These are phyloP conservation scores for Pollenia angustigena DNA, from an alignment of 2,888 invertebrate species.

Conservation along the genomic window DNA sequence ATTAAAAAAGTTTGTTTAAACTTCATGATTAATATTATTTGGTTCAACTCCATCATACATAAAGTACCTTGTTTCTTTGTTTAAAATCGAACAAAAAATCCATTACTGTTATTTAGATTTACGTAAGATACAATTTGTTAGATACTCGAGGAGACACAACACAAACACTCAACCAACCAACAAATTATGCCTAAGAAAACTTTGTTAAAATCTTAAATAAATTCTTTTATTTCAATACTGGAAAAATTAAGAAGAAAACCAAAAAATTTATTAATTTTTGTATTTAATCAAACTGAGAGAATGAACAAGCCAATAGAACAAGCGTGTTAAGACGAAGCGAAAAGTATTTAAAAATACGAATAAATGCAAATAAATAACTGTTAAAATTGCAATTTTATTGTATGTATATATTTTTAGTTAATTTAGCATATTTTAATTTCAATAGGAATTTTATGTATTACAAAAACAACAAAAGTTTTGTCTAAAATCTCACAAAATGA, in stretches of 20 bases:
- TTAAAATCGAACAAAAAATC: conserved; percentile 22
- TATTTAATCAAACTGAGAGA: background rate
- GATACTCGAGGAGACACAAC: background rate
- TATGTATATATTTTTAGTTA: background rate
- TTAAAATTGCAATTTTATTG: background rate
- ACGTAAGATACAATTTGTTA: conserved; percentile 19
- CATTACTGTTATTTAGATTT: conserved; percentile 43
- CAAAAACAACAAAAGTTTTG: background rate
- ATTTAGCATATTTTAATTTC: conserved; percentile 20
- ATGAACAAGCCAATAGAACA: background rate
- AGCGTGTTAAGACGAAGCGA: background rate
- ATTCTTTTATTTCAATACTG: conserved; percentile 3
- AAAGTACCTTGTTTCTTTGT: conserved; percentile 55
- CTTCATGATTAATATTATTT: background rate
- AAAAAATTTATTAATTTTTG: conserved; percentile 9
- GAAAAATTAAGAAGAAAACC: background rate
- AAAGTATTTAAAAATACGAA: conserved; percentile 13
- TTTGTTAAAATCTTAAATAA: conserved; percentile 34
- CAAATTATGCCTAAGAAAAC: conserved; percentile 15
- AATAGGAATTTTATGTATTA: conserved; percentile 46
- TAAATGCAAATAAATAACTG: background rate
- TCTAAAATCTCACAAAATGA: background rate
- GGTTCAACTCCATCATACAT: background rate
- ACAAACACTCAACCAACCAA: background rate
- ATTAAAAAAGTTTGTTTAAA: background rate